Evolutionary conservation across 2,888 invertebrate species (phyloP), one percentile per base, ranked within the genome.

Genomic region (Acanthosepion esculentum): DNA sequence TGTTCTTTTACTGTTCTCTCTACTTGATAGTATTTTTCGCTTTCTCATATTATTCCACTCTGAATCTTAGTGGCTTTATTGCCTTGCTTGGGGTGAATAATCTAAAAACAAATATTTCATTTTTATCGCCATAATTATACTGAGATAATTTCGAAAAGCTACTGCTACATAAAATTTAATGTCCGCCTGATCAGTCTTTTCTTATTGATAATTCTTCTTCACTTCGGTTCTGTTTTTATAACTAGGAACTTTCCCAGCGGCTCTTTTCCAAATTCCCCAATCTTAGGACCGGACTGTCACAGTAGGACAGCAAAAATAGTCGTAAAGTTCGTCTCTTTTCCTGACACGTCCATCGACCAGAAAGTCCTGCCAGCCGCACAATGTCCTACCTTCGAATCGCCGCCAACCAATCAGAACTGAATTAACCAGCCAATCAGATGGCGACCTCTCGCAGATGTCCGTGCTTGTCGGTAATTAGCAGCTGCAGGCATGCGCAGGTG

Each of bases 391-490:
- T 78, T 33, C n/a, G 15, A 15, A 78, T 15, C 12, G 78, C 78
- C 78, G n/a, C 12, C 33, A 78, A 78, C 78, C n/a, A 78, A 78
- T 78, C 78, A 78, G n/a, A 78, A 78, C 12, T 15, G n/a, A 78
- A 78, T 78, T 78, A 78, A 78, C 78, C 78, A 78, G 78, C 78
- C 78, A 78, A 78, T 78, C 78, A n/a, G n/a, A 5, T 78, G n/a
- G 10, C 78, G 78, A 78, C 78, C n/a, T 78, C 78, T 78, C 78
- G 78, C 78, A 78, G 78, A n/a, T 78, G 78, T 78, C 78, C 78
- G 78, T 78, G 78, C 78, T 78, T n/a, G 78, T 78, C 78, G n/a
- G 78, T 78, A 78, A 78, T 78, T 78, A n/a, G 78, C 78, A 78
- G 78, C 78, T 33, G 78, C n/a, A n/a, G 78, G 78, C 78, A n/a